Conservation (phyloP, 2,888 invertebrate genomes). For the Tipula unca region DNA sequence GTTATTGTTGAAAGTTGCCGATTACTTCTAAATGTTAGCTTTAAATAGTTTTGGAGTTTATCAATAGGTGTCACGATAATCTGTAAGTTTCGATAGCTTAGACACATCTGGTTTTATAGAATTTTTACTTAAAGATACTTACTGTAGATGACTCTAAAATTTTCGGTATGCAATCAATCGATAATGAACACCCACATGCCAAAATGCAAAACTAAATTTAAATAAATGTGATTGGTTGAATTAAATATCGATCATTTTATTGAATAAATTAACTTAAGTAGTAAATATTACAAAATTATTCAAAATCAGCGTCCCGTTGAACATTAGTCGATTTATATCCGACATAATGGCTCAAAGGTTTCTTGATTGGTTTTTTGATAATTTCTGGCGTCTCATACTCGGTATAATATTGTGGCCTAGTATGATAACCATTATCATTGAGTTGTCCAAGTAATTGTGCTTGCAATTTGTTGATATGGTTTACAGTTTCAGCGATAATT, state of each 20-base stretch:
- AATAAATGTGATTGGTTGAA: background rate
- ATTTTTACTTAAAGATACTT: background rate
- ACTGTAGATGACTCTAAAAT: background rate
- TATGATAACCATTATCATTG: background rate
- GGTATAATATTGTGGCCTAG: background rate
- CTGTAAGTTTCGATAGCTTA: background rate
- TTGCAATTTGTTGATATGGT: background rate
- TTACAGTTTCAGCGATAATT: background rate
- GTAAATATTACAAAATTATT: background rate
- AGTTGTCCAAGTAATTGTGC: background rate
- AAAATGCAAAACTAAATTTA: background rate
- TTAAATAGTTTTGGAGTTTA: background rate
- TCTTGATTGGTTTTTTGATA: background rate
- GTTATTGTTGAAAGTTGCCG: background rate
- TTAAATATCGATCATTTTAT: background rate
- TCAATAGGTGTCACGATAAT: background rate
- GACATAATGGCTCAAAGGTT: background rate
- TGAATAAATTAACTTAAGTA: background rate
- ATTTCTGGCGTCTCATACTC: background rate
- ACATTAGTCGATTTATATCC: background rate
- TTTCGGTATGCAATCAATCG: background rate
- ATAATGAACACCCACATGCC: background rate
- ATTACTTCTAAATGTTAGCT: background rate
- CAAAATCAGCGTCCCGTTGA: background rate
- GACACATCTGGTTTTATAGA: background rate